phyloP scores from a whole-genome alignment of 2,113 vertebrate species.

The Kryptolebias marmoratus region DNA sequence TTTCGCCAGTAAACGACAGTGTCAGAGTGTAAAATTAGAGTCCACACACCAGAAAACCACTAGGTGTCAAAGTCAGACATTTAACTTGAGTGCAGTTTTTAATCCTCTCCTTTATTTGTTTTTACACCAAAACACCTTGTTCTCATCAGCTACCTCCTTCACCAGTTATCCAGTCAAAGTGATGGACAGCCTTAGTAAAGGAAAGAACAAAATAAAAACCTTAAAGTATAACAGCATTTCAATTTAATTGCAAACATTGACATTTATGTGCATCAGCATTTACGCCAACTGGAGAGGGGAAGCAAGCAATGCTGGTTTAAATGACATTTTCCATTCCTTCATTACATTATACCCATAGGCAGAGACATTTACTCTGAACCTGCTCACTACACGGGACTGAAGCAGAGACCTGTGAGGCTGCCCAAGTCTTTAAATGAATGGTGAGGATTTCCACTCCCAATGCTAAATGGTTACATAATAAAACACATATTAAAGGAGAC shows the following conservation, averaged over 20 bases:
- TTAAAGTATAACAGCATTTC: slow-evolving; percentile 57
- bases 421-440: slow-evolving; percentile 37
- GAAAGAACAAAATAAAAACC: slow-evolving; percentile 60
- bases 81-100: slow-evolving; percentile 13
- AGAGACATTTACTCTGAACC: slow-evolving; percentile 16
- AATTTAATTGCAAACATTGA: slow-evolving; percentile 67
- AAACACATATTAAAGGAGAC: slow-evolving; percentile 14
- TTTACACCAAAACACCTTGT: slow-evolving; percentile 17
- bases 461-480: slow-evolving; percentile 25
- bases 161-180: slow-evolving; percentile 41
- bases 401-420: slow-evolving; percentile 26
- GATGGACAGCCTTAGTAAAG: slow-evolving; percentile 39
- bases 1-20: slow-evolving; percentile 51
- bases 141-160: slow-evolving; percentile 24
- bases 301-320: slow-evolving; percentile 37
- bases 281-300: slow-evolving; percentile 60
- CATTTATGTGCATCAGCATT: slow-evolving; percentile 65
- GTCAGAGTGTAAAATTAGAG: slow-evolving; percentile 47
- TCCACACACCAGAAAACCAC: slow-evolving; percentile 44
- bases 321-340: slow-evolving; percentile 72
- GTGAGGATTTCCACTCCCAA: slow-evolving; percentile 21
- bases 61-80: slow-evolving; percentile 30
- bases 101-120: neutral
- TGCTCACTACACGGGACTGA: slow-evolving; percentile 8
- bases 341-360: slow-evolving; percentile 50